A percentile compares a stretch with the other conserved stretches of the same genome.
These are phyloP conservation scores for Parnassius glacialis DNA, from an alignment of 2,888 invertebrate species.

Conservation along the genomic window DNA sequence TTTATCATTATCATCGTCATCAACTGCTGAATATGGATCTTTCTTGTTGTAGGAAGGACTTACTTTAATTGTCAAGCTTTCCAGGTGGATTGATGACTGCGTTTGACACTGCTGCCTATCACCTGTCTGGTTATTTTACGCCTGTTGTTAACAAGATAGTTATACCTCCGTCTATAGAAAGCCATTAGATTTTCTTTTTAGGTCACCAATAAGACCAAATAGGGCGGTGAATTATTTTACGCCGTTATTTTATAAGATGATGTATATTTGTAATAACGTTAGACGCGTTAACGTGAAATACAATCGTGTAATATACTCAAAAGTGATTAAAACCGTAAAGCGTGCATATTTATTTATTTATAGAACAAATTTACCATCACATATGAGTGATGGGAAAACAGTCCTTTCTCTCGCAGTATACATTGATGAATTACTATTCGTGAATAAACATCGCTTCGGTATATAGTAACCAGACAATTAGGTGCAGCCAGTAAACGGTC, in stretches of 20 bases:
- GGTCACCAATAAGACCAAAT: too few relatives aligned
- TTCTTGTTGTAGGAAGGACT: too few relatives aligned
- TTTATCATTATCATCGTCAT: neutral
- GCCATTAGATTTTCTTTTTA: too few relatives aligned
- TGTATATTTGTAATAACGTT: too few relatives aligned
- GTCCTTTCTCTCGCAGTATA: slow-evolving; percentile 20
- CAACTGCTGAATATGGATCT: neutral
- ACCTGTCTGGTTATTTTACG: too few relatives aligned
- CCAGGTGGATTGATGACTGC: too few relatives aligned
- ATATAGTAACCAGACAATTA: slow-evolving; percentile 55
- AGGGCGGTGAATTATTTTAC: too few relatives aligned
- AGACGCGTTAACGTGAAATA: slow-evolving; percentile 3
- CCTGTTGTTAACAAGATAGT: too few relatives aligned
- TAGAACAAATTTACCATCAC: slow-evolving; percentile 16
- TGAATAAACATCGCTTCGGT: slow-evolving; percentile 16
- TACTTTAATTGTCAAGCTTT: too few relatives aligned
- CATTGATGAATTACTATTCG: slow-evolving; percentile 12
- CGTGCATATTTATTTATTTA: slow-evolving; percentile 18
- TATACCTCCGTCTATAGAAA: too few relatives aligned
- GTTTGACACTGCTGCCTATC: too few relatives aligned
- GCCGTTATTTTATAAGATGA: too few relatives aligned
- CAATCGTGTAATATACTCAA: slow-evolving; percentile 15
- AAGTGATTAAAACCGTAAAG: slow-evolving; percentile 11
- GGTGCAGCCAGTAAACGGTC: slow-evolving; percentile 52
- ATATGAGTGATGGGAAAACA: slow-evolving; percentile 15